Evolutionary conservation across 2,113 vertebrate genomes (phyloP).

Genomic region (Tupaia chinensis): DNA sequence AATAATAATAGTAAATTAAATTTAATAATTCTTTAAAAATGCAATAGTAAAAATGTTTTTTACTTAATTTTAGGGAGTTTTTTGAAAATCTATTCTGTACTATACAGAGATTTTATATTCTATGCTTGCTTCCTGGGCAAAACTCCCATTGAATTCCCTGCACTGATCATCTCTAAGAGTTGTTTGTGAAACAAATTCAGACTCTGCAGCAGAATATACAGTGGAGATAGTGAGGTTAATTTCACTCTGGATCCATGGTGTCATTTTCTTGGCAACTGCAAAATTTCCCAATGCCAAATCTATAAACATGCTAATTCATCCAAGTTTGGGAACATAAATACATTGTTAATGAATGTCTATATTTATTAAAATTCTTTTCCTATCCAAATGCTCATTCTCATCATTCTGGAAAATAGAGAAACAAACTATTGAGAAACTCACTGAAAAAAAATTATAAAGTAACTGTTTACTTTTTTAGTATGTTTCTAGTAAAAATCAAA

Average conservation of each 20-base stretch:
- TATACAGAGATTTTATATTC: background rate
- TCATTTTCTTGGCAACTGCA: slow-evolving; percentile 41
- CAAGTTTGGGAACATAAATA: slow-evolving; percentile 51
- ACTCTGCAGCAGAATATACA: background rate
- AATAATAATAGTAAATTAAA: too few species aligned
- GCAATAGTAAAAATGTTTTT: too few species aligned
- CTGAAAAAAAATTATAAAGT: background rate
- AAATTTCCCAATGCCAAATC: slow-evolving; percentile 52
- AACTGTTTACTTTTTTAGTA: slow-evolving; percentile 14
- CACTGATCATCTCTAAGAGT: background rate
- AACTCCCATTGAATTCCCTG: background rate
- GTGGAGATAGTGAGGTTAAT: background rate
- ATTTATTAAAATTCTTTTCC: slow-evolving; percentile 52
- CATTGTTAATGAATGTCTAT: background rate
- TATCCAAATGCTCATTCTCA: background rate
- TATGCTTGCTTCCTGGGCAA: background rate
- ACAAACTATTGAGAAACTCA: background rate
- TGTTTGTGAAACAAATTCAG: slow-evolving; percentile 60
- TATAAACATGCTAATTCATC: slow-evolving; percentile 47
- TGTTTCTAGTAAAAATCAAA: slow-evolving; percentile 17
- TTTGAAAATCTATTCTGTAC: background rate
- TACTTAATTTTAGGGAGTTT: background rate
- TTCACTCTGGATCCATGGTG: background rate
- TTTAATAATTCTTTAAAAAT: too few species aligned
- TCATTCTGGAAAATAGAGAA: background rate